These are phyloP conservation scores for Periophthalmus magnuspinnatus DNA, from an alignment of 2,797 vertebrate genomes.

Conservation along the genomic window DNA sequence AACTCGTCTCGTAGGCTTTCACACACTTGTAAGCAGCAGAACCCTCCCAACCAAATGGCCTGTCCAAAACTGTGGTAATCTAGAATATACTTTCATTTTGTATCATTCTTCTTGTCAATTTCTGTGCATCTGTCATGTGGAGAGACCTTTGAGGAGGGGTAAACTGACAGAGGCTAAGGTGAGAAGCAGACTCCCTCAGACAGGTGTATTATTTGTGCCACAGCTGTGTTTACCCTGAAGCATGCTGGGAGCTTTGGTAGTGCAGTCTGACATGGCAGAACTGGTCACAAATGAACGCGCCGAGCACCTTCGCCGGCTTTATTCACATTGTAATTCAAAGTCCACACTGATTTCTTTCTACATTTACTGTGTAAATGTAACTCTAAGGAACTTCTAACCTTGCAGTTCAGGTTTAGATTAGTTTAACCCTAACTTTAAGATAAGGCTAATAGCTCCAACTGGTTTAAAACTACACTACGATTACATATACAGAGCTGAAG, in stretches of 20 bases:
- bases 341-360: neutral
- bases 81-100: constrained; percentile 31
- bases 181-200: constrained; percentile 65
- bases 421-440: neutral
- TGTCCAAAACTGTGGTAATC: constrained; percentile 38
- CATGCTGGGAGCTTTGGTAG: constrained; percentile 75
- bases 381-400: neutral
- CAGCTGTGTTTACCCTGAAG: constrained; percentile 88
- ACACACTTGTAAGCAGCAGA: constrained; percentile 31
- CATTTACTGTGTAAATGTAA: neutral
- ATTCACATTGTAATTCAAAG: neutral
- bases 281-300: constrained; percentile 67
- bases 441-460: neutral
- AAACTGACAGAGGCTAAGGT: constrained; percentile 32
- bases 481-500: neutral
- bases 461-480: neutral
- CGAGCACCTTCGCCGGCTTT: too few relatives aligned
- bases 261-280: constrained; percentile 71
- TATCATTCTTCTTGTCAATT: constrained; percentile 55
- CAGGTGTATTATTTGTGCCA: constrained; percentile 77
- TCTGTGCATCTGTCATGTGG: constrained; percentile 47
- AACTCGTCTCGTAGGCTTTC: constrained; percentile 41
- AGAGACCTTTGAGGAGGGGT: constrained; percentile 29
- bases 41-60: constrained; percentile 36
- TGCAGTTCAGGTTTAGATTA: neutral